Percentiles rank a stretch among this genome's conserved stretches.
phyloP scores from a whole-genome alignment of 2,113 vertebrate species.

The Sturnira hondurensis region DNA sequence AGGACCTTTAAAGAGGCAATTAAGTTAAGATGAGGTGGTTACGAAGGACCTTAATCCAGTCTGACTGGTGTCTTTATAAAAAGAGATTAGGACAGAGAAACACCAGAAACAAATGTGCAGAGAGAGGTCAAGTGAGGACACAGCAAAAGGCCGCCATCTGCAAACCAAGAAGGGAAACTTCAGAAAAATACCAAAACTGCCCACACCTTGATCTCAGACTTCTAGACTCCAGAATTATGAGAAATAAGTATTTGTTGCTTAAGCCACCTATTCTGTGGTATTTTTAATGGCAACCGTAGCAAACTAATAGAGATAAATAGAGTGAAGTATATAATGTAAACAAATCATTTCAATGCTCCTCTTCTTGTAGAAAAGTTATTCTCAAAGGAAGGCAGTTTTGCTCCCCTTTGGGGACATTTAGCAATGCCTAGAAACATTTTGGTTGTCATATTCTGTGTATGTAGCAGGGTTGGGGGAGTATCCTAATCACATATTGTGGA shows the following conservation, averaged over 20 bases:
- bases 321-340: not conserved
- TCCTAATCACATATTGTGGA: not conserved
- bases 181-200: not conserved
- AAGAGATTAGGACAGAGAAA: not conserved
- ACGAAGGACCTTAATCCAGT: not conserved
- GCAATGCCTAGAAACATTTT: not conserved
- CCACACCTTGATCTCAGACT: not conserved
- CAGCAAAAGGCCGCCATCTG: not conserved
- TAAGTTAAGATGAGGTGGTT: not conserved
- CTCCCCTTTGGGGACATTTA: not conserved
- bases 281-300: not conserved
- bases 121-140: not conserved
- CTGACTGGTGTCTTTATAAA: not conserved
- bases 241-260: not conserved
- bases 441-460: not conserved
- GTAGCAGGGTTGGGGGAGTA: fast-evolving
- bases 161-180: not conserved
- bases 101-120: not conserved
- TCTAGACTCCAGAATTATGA: not conserved
- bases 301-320: not conserved
- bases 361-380: not conserved
- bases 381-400: not conserved
- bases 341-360: not conserved
- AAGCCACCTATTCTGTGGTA: not conserved
- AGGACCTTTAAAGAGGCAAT: not conserved